Conservation (phyloP, 2,113 vertebrate species). For the Xiphophorus couchianus region DNA sequence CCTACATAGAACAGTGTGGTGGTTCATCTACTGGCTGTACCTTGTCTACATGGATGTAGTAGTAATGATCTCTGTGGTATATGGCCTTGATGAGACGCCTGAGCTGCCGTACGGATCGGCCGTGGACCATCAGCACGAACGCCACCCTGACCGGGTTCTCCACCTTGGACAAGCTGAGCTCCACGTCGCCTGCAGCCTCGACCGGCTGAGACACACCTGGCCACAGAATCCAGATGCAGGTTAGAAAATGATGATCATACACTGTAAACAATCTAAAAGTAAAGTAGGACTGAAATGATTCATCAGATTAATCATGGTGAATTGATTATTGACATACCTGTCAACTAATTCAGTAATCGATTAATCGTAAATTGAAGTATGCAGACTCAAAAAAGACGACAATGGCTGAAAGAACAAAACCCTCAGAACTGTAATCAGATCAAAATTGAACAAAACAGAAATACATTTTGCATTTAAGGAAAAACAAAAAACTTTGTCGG, state of each 20-base stretch:
- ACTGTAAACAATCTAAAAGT: too few relatives aligned
- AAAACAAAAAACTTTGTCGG: too few relatives aligned
- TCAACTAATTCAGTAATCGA: too few relatives aligned
- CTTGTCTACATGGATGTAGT: slow-evolving; percentile 98
- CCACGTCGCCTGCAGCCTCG: slow-evolving; percentile 84
- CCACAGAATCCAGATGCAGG: not conserved
- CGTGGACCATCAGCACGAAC: slow-evolving; percentile 94
- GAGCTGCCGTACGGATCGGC: slow-evolving; percentile 91
- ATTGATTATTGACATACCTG: too few relatives aligned
- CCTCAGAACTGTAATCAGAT: too few relatives aligned
- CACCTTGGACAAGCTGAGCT: slow-evolving; percentile 76
- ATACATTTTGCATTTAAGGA: too few relatives aligned
- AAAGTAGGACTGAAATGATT: too few relatives aligned
- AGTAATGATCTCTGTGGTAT: slow-evolving; percentile 93
- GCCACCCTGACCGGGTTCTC: slow-evolving; percentile 88
- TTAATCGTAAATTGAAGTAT: too few relatives aligned
- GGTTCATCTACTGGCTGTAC: slow-evolving; percentile 63
- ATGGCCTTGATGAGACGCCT: slow-evolving; percentile 95
- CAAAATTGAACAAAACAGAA: too few relatives aligned
- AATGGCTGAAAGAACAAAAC: too few relatives aligned
- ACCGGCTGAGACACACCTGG: slow-evolving; percentile 85
- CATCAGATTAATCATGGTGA: too few relatives aligned
- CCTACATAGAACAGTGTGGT: not conserved
- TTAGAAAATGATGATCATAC: not conserved
- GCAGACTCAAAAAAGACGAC: too few relatives aligned